A percentile compares a stretch with the other conserved stretches of the same genome.
Conservation (phyloP, 2,888 invertebrate genomes). For the Bhutanitis thaidina region DNA sequence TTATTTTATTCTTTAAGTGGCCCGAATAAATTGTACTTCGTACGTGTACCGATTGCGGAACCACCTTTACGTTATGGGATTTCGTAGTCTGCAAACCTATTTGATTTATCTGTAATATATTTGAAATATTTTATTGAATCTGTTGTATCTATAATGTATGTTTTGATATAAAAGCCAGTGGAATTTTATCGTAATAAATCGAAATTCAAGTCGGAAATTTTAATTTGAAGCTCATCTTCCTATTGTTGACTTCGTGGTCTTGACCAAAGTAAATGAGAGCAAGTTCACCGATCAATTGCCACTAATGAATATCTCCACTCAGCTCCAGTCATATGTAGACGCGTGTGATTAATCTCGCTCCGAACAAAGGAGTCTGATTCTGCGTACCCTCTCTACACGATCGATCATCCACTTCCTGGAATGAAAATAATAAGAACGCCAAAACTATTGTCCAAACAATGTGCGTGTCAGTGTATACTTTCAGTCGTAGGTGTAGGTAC, state of each 20-base stretch:
- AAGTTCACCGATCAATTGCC: constrained; percentile 41
- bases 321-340: constrained; percentile 56
- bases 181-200: too few relatives aligned
- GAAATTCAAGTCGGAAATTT: neutral
- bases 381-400: constrained; percentile 61
- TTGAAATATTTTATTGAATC: constrained; percentile 9
- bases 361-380: constrained; percentile 71
- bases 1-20: constrained; percentile 62
- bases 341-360: constrained; percentile 69
- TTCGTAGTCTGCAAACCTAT: constrained; percentile 22
- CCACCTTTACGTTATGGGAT: constrained; percentile 38
- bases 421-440: constrained; percentile 75
- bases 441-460: constrained; percentile 64
- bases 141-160: constrained; percentile 3
- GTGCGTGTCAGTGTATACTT: constrained; percentile 65
- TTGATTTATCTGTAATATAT: constrained; percentile 21
- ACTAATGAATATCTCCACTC: constrained; percentile 66
- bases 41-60: constrained; percentile 58
- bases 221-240: neutral
- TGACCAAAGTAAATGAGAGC: too few relatives aligned
- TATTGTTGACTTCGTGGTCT: neutral
- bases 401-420: constrained; percentile 72
- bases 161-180: too few relatives aligned
- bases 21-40: constrained; percentile 63
- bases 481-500: constrained; percentile 24